Percentiles rank a stretch among this genome's conserved stretches.
Evolutionary conservation across 2,888 invertebrate species (phyloP).

Genomic region (Auanema freiburgensis): DNA sequence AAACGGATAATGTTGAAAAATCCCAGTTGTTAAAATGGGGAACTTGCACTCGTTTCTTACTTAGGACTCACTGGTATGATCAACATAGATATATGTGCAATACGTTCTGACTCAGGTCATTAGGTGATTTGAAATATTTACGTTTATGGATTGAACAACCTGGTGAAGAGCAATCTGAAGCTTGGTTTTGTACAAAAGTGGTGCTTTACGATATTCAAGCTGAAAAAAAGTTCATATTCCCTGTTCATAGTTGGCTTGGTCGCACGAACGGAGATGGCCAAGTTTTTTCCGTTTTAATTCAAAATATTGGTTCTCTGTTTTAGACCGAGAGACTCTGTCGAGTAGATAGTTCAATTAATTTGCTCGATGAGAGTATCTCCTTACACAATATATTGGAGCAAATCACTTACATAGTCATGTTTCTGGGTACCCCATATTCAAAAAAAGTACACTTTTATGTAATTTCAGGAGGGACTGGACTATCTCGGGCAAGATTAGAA

Average conservation of each 20-base stretch:
- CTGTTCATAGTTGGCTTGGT: conserved; percentile 49
- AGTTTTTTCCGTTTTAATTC: conserved; percentile 17
- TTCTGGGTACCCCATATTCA: not conserved
- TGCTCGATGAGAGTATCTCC: not conserved
- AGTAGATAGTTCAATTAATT: not conserved
- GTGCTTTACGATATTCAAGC: conserved; percentile 42
- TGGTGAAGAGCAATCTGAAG: conserved; percentile 42
- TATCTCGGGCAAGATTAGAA: too few species aligned
- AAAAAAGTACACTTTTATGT: too few species aligned
- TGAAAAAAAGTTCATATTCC: conserved; percentile 37
- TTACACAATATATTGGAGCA: not conserved
- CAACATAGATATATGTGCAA: not conserved
- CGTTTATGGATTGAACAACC: conserved; percentile 45
- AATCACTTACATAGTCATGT: not conserved
- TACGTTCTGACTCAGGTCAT: conserved; percentile 16
- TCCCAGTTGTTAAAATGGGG: conserved; percentile 43
- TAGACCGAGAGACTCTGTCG: not conserved
- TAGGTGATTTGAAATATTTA: conserved; percentile 39
- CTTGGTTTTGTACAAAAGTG: conserved; percentile 46
- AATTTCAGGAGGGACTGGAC: too few species aligned
- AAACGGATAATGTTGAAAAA: conserved; percentile 21
- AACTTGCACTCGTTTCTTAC: conserved; percentile 38
- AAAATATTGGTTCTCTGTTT: not conserved
- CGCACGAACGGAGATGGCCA: conserved; percentile 48
- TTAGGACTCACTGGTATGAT: conserved; percentile 42